These are phyloP conservation scores for Echinarachnius parma DNA, from an alignment of 53 echinoderm and acorn worm species.

Conservation along the genomic window DNA sequence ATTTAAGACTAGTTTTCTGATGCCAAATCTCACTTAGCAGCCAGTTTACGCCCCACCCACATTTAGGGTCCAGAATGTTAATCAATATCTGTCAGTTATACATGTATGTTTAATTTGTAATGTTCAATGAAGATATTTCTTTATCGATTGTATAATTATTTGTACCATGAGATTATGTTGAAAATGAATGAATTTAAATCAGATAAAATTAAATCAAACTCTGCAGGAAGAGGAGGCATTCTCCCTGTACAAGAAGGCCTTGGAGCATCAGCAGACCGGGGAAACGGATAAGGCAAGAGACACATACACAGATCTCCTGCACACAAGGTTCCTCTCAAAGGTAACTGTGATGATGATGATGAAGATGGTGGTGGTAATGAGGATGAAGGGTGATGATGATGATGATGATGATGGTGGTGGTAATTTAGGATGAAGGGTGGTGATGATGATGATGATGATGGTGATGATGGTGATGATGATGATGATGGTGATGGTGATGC, in stretches of 20 bases:
- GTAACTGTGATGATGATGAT: constrained; percentile 22
- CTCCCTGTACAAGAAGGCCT: constrained; percentile 87
- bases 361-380: background rate
- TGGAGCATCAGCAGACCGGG: constrained; percentile 64
- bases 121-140: no score
- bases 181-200: no score
- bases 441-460: background rate
- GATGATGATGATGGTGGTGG: background rate
- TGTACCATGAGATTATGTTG: no score
- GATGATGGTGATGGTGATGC: background rate
- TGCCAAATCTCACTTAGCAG: no score
- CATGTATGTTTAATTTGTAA: no score
- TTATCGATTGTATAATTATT: no score
- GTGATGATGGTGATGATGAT: background rate
- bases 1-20: no score
- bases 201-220: no score
- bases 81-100: no score
- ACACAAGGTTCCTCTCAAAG: constrained; percentile 65
- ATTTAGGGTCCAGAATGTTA: no score
- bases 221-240: constrained; percentile 85
- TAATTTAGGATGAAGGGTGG: background rate
- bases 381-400: background rate
- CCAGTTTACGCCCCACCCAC: no score
- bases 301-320: constrained; percentile 59
- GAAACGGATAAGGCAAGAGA: constrained; percentile 55